phyloP scores from a whole-genome alignment of 2,888 invertebrate genomes.

The Caenorhabditis afra region DNA sequence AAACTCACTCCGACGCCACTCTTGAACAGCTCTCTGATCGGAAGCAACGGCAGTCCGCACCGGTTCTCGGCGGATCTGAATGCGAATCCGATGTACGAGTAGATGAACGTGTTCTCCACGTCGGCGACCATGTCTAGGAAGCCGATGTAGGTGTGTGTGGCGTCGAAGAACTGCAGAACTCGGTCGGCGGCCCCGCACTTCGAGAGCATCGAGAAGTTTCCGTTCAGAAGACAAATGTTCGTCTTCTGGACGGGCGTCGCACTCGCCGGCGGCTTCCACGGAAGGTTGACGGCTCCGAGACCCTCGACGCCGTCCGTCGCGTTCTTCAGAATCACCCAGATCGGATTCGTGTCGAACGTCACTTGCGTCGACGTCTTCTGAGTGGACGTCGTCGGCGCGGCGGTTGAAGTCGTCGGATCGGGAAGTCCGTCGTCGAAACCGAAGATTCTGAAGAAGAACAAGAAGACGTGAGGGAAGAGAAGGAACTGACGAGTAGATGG shows the following conservation, averaged over 20 bases:
- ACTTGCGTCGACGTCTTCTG: conserved; percentile 4
- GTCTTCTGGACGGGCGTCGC: conserved; percentile 29
- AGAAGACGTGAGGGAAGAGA: not conserved
- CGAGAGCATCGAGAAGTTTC: conserved; percentile 19
- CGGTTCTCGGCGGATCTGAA: conserved; percentile 12
- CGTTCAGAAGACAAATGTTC: conserved; percentile 28
- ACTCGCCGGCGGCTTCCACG: conserved; percentile 31
- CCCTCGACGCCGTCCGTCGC: conserved; percentile 30
- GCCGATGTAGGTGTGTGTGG: conserved; percentile 26
- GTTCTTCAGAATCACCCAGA: conserved; percentile 34
- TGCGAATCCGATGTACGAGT: conserved; percentile 33
- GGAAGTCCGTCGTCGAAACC: conserved; percentile 35
- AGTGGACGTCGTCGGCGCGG: not conserved
- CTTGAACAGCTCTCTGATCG: conserved; percentile 37
- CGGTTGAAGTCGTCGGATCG: conserved; percentile 10
- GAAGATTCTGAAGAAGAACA: conserved; percentile 28
- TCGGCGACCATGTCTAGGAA: conserved; percentile 23
- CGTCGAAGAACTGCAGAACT: conserved; percentile 29
- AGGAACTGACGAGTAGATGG: conserved; percentile 27
- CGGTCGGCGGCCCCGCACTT: conserved; percentile 25
- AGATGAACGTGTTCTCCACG: conserved; percentile 21
- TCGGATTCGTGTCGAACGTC: conserved; percentile 24
- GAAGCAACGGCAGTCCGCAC: conserved; percentile 25
- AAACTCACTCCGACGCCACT: conserved; percentile 19
- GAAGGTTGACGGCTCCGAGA: conserved; percentile 30